Conservation (phyloP, 2,113 vertebrate genomes). For the Erythrolamprus reginae region DNA sequence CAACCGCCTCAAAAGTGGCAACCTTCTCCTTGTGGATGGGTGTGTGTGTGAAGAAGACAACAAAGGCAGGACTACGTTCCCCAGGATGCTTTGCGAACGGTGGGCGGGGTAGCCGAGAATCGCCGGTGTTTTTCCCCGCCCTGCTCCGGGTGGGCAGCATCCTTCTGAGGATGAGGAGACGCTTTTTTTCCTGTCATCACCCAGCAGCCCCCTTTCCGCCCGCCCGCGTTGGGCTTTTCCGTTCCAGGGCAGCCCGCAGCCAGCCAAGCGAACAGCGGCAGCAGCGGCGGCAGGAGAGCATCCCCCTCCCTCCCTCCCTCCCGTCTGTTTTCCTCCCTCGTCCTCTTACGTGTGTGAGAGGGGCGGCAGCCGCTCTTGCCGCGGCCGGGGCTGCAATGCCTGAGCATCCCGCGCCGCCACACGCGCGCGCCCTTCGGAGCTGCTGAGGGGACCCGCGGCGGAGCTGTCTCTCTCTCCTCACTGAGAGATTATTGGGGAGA, state of each 20-base stretch:
- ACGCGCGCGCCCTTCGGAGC: slow-evolving; percentile 44
- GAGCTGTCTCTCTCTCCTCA: no score
- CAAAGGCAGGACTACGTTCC: slow-evolving; percentile 12
- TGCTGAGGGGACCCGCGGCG: background rate
- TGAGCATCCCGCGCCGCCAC: slow-evolving; percentile 47
- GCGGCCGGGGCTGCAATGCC: slow-evolving; percentile 57
- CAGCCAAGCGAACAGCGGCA: no score
- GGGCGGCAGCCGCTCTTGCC: slow-evolving; percentile 28
- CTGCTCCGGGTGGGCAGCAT: background rate
- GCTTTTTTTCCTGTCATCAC: background rate
- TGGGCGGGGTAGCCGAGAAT: background rate
- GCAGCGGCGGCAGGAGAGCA: background rate
- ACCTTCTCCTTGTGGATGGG: background rate
- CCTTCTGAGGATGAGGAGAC: background rate
- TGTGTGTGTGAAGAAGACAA: background rate
- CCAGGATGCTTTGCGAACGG: background rate
- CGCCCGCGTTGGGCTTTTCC: background rate
- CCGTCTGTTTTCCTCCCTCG: slow-evolving; percentile 54
- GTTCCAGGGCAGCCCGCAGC: background rate
- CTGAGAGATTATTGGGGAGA: background rate
- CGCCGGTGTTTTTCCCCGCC: no score
- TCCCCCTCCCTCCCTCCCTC: background rate
- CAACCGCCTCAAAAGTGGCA: background rate
- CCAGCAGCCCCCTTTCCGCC: background rate
- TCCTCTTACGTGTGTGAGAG: slow-evolving; percentile 32